Percentiles rank a stretch among this genome's conserved stretches.
These are phyloP conservation scores for Acinonyx jubatus DNA, from an alignment of 2,113 vertebrate genomes.

Conservation along the genomic window DNA sequence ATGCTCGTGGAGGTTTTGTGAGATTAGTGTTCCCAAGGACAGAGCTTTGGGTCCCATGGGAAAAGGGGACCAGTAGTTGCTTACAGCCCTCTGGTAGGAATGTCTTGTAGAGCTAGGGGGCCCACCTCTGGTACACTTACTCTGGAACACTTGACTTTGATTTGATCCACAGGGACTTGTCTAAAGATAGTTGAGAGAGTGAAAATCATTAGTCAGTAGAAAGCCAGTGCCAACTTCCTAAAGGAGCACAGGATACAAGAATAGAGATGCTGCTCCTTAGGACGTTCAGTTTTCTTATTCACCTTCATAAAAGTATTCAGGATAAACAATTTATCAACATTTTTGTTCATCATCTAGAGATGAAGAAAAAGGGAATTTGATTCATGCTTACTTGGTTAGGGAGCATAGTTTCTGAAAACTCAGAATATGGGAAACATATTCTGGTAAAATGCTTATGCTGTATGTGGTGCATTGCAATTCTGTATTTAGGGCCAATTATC, in stretches of 20 bases:
- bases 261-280: not conserved
- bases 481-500: not conserved
- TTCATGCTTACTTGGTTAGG: not conserved
- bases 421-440: not conserved
- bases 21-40: not conserved
- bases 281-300: not conserved
- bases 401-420: not conserved
- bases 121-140: not conserved
- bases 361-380: not conserved
- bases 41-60: not conserved
- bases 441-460: not conserved
- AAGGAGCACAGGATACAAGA: not conserved
- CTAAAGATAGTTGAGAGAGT: not conserved
- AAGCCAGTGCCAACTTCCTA: not conserved
- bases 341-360: not conserved
- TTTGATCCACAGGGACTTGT: not conserved
- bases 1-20: not conserved
- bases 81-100: not conserved
- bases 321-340: not conserved
- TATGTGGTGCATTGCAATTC: too few relatives aligned
- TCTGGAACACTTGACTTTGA: not conserved
- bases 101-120: rapidly evolving
- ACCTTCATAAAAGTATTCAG: not conserved
- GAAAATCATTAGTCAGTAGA: not conserved
- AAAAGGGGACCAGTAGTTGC: not conserved